Conservation (phyloP, 1,140 invertebrate species). For the Delia radicum region DNA sequence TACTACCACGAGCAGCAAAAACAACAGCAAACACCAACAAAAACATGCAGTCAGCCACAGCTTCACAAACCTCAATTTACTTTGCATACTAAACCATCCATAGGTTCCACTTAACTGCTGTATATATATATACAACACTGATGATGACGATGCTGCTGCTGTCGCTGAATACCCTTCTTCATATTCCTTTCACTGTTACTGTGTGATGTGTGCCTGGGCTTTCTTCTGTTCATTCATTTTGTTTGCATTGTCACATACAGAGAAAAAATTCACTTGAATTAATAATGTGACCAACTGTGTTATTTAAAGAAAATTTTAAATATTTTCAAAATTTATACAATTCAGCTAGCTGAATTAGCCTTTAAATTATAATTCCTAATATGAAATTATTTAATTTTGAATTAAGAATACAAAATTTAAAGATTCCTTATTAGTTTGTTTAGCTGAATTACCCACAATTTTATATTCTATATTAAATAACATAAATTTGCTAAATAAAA, state of each 20-base stretch:
- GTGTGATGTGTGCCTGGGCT: neutral
- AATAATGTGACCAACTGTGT: neutral
- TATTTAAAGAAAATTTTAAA: too few species aligned
- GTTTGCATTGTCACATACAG: neutral
- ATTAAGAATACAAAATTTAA: too few species aligned
- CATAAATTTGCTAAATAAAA: too few species aligned
- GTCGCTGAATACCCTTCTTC: neutral
- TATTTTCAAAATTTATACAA: too few species aligned
- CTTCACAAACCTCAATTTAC: slow-evolving; percentile 1
- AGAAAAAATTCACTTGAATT: neutral
- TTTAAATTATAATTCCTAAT: too few species aligned
- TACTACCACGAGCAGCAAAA: neutral
- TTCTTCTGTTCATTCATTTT: neutral
- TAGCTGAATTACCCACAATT: too few species aligned
- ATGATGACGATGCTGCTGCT: neutral
- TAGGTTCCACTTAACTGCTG: neutral
- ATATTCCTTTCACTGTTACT: neutral
- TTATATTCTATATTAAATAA: too few species aligned
- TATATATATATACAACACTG: neutral
- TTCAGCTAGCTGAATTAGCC: too few species aligned
- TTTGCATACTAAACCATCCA: neutral
- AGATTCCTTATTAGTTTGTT: too few species aligned
- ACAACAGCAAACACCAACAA: neutral
- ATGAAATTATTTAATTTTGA: too few species aligned
- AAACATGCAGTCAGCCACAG: neutral